Percentiles rank a stretch among this genome's conserved stretches.
These are phyloP conservation scores for Eilema sororculum DNA, from an alignment of 2,888 invertebrate species.

Conservation along the genomic window DNA sequence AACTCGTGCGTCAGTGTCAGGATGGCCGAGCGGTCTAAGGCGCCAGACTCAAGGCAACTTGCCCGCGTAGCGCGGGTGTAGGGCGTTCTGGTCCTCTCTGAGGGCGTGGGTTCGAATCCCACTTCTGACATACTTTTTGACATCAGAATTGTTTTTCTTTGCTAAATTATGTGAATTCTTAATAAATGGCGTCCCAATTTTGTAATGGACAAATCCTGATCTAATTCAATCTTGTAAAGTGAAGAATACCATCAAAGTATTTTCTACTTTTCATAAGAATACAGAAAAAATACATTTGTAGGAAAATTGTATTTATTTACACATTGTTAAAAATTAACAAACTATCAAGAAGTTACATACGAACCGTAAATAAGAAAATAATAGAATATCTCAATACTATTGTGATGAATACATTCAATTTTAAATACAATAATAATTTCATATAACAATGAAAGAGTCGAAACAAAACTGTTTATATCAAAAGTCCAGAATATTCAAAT, in stretches of 20 bases:
- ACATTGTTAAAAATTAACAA: slow-evolving; percentile 54
- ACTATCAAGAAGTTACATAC: slow-evolving; percentile 45
- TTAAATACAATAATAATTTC: slow-evolving; percentile 20
- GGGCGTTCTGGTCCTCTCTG: slow-evolving; percentile 87
- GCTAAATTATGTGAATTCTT: too few species aligned
- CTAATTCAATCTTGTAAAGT: too few species aligned
- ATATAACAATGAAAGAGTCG: slow-evolving; percentile 9
- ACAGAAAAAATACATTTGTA: slow-evolving; percentile 4
- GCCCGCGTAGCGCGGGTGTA: slow-evolving; percentile 89
- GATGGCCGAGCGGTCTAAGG: slow-evolving; percentile 93
- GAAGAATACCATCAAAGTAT: too few species aligned
- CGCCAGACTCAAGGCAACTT: slow-evolving; percentile 73
- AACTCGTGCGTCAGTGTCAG: slow-evolving; percentile 75
- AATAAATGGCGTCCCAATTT: too few species aligned
- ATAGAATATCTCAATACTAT: slow-evolving; percentile 35
- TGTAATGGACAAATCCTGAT: background rate
- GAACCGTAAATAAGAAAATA: slow-evolving; percentile 39
- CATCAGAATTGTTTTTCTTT: background rate
- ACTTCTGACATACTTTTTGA: slow-evolving; percentile 85
- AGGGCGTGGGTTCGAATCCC: slow-evolving; percentile 91
- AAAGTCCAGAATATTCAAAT: slow-evolving; percentile 22
- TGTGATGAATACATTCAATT: slow-evolving; percentile 31
- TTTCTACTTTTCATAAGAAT: background rate
- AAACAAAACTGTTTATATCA: slow-evolving; percentile 3
- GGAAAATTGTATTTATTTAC: slow-evolving; percentile 71